These are phyloP conservation scores for Ciona savignyi DNA, from an alignment of 23 tunicate genomes.

Conservation along the genomic window DNA sequence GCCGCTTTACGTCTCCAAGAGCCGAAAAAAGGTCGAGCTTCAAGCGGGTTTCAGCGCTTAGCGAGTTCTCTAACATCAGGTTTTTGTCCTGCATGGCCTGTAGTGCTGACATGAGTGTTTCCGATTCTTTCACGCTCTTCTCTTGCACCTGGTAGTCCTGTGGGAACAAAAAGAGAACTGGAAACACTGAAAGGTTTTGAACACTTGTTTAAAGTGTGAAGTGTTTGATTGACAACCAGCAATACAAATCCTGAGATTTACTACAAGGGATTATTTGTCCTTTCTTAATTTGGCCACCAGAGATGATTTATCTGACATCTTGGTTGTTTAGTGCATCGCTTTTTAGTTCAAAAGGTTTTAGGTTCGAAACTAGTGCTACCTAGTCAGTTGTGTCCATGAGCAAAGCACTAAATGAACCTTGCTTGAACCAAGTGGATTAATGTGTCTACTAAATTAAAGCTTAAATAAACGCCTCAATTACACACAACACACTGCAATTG, in stretches of 20 bases:
- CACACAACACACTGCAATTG: too few species aligned
- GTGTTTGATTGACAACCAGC: too few species aligned
- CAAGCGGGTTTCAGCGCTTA: conserved; percentile 82
- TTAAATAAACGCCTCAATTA: background rate
- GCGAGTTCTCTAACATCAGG: conserved; percentile 67
- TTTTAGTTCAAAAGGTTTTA: too few species aligned
- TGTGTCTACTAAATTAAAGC: background rate
- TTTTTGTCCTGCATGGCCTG: conserved; percentile 89
- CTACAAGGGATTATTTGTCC: too few species aligned
- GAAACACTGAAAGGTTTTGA: too few species aligned
- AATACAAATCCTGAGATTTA: too few species aligned
- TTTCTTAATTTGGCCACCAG: too few species aligned
- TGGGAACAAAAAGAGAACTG: background rate
- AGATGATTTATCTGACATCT: background rate
- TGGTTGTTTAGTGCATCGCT: background rate
- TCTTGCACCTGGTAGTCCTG: conserved; percentile 41
- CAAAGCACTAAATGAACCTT: too few species aligned
- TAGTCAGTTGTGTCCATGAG: too few species aligned
- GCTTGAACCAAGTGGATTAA: too few species aligned
- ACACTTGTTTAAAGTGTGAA: too few species aligned
- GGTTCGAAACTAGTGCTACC: too few species aligned
- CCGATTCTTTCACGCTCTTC: conserved; percentile 52
- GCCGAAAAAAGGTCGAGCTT: conserved; percentile 85
- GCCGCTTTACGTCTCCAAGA: conserved; percentile 77
- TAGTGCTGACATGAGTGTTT: conserved; percentile 83